Evolutionary conservation across 2,888 invertebrate species (phyloP), one percentile per base, ranked within the genome.

Genomic region (Tenthredo mesomela): DNA sequence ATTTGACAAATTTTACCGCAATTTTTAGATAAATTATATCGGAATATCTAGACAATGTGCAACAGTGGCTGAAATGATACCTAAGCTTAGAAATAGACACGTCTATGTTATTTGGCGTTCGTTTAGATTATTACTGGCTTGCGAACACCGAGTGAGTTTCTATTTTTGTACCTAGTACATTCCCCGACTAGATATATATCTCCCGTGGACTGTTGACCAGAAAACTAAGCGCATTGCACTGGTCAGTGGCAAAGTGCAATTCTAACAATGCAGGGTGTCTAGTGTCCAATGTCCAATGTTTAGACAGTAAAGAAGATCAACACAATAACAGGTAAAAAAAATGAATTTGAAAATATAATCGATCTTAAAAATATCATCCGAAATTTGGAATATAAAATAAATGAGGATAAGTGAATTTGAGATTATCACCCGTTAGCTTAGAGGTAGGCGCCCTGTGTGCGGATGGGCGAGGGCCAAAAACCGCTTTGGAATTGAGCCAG

Each of bases 401-500:
- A 67, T 33, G 18, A 5, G 33, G 67, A 1, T 33, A 15, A 18
- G 7, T 18, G 33, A 33, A 12, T 33, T 33, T 18, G 29, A 33
- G 6, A 33, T 33, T 33, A 33, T 33, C 67, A 67, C 67, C 67
- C 67, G 67, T 67, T 67, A 33, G 67, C 67, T 9, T 29, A 6
- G 71, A 73, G 71, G 71, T 73, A 43, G 50, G 77, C 77, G 77
- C 50, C 54, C 50, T 73, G 73, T 70, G 12, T 15, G n/a, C n/a
- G 50, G 58, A 80, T 84, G 84, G 84, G 77, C 77, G 58, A 86
- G 85, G 84, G 87, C 87, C 88, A 87, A 87, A 85, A 87, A 85
- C 83, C 85, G 84, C 87, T 70, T 86, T 92, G 92, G 90, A 88
- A 84, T 7, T 21, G 21, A 75, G 90, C 92, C 92, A 91, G 88